A percentile compares a stretch with the other conserved stretches of the same genome.
These are phyloP conservation scores for Silvanus unidentatus DNA, from an alignment of 2,888 invertebrate genomes.

Conservation along the genomic window DNA sequence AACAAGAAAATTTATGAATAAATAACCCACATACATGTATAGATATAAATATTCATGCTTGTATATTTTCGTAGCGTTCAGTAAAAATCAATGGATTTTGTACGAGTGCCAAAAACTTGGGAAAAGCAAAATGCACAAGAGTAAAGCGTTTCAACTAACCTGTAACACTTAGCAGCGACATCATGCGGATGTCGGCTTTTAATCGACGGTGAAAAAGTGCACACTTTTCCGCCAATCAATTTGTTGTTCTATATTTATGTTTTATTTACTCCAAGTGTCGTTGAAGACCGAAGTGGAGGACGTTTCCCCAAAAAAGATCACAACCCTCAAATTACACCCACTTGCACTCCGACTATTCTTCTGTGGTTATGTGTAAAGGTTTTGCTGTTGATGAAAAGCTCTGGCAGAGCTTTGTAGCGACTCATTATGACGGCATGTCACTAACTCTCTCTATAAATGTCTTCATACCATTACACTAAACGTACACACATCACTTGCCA, in stretches of 20 bases:
- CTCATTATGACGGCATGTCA: not conserved
- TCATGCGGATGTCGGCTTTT: constrained; percentile 14
- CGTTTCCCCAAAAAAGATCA: not conserved
- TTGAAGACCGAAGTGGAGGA: too few species aligned
- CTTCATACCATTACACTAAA: not conserved
- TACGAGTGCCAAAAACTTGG: not conserved
- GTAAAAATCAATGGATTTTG: constrained; percentile 1
- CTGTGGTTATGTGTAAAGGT: too few species aligned
- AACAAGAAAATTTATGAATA: too few species aligned
- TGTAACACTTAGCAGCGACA: constrained; percentile 22
- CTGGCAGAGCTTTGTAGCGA: not conserved
- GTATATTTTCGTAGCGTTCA: too few species aligned
- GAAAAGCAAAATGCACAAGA: not conserved
- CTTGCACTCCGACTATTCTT: not conserved
- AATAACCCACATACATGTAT: too few species aligned
- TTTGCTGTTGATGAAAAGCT: not conserved
- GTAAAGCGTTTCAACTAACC: constrained; percentile 12
- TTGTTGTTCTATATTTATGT: not conserved
- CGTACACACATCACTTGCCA: not conserved
- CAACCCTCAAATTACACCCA: not conserved
- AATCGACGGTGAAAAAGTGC: not conserved
- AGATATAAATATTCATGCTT: too few species aligned
- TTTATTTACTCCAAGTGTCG: not conserved
- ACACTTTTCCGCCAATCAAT: too few species aligned
- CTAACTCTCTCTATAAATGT: not conserved